Base-by-base conservation (phyloP, 1,140 invertebrate species). In the Choristoneura fumiferana region DNA sequence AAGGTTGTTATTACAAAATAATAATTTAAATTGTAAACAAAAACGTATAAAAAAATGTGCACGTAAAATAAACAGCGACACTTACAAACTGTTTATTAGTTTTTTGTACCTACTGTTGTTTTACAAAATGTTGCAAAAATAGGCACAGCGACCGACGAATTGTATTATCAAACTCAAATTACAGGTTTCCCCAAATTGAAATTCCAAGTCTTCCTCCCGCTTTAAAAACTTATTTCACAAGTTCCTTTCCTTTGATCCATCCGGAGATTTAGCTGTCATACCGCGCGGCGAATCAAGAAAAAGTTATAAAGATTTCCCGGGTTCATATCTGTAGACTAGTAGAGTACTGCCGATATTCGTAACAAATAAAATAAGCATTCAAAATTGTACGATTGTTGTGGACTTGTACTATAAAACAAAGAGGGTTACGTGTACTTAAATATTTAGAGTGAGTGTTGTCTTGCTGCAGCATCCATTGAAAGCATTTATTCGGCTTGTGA, bases 251-350 rank as follows among this genome's bases (percentile, higher is more conserved):
- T 49, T 49, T 49, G 43, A 49, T 49, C 43, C 43, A 49, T 49
- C 22, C 43, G 43, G 43, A 49, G 43, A 49, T 49, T 49, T 49
- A 14, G 43, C 43, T 49, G 43, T 49, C 43, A 49, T 49, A 49
- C 5, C 43, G 22, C 18, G 12, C 43, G 22, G 22, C 43, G 43
- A 33, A 18, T 12, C 22, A 33, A 12, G 12, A 49, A 49, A 15
- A 49, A 49, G 43, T 49, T 49, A 22, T 33, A 49, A 49, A 33
- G 43, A 18, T 49, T 49, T 49, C n/a, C 5, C 17, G 43, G 43
- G 43, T 49, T 49, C 43, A 49, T 49, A 49, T 49, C 29, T 12
- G 10, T 13, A 49, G n/a, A 12, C 8, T 43, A 17, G 40, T 18
- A 43, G 8, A 15, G 22, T 49, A 49, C 8, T 10, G 3, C 35